These are phyloP conservation scores for Sebastolobus alascanus DNA, from an alignment of 2,797 vertebrate species.

Conservation along the genomic window DNA sequence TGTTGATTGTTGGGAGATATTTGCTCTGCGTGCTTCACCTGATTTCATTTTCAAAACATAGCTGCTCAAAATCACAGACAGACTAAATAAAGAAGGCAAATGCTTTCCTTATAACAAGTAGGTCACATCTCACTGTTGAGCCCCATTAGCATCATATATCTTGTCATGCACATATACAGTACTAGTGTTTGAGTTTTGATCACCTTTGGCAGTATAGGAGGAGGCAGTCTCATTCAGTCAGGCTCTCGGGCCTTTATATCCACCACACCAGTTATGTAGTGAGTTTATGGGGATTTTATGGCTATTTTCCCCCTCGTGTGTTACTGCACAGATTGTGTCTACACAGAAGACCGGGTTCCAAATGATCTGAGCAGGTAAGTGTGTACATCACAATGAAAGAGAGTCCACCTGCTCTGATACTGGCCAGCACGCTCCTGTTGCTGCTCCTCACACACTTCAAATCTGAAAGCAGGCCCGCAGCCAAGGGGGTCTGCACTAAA, in stretches of 20 bases:
- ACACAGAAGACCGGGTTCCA: neutral
- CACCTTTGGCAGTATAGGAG: conserved; percentile 5
- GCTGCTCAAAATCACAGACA: neutral
- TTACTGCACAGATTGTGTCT: neutral
- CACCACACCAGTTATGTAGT: neutral
- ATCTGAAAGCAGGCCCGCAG: conserved; percentile 15
- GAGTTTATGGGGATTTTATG: neutral
- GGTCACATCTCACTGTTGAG: conserved; percentile 14
- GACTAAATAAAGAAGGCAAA: neutral
- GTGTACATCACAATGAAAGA: neutral
- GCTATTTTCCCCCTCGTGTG: neutral
- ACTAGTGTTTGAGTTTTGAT: conserved; percentile 31
- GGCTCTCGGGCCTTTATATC: neutral
- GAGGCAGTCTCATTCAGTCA: conserved; percentile 1
- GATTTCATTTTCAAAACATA: neutral
- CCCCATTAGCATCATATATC: conserved; percentile 20
- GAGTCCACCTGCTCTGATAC: conserved; percentile 15
- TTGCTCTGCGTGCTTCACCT: neutral
- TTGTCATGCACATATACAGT: neutral
- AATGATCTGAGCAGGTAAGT: conserved; percentile 1
- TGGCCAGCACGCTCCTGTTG: neutral
- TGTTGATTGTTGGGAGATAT: neutral
- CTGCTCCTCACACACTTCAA: conserved; percentile 5
- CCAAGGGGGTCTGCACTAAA: conserved; percentile 49
- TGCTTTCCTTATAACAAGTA: neutral